Base-by-base conservation (phyloP, 2,113 vertebrate genomes). In the Pyrgilauda ruficollis region DNA sequence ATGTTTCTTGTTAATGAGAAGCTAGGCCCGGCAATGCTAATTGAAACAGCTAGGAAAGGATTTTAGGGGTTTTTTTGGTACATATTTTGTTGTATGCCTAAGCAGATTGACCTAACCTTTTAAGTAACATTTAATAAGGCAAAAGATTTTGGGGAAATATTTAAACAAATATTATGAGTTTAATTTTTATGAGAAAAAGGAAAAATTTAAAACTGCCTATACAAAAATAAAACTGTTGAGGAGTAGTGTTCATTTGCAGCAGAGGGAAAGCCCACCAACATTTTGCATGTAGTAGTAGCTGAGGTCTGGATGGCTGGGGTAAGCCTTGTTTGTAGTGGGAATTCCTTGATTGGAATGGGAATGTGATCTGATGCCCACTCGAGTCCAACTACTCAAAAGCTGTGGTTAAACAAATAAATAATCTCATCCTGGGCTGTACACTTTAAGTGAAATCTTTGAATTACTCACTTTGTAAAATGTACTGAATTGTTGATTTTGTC, bases 1-100 rank as follows among this genome's bases (percentile, higher is more conserved):
- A 76, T 72, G 33, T 93, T 97, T 97, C 74, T 94, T 96, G 77
- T 94, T 85, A 64, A 69, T 64, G 66, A 78, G 73, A 91, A 61
- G 56, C 20, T 49, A 77, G 75, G 69, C 84, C 91, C 27, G 94
- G 35, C 67, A 63, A 49, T 77, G 61, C 89, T 81, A 64, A 26
- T 89, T 59, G 84, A 86, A 93, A 62, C 18, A 77, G 22, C 58
- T 70, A 58, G 82, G 70, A 90, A 90, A 50, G 64, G 26, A 61
- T 66, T 82, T 59, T 53, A 67, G 58, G 39, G 22, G 2, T 0
- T 2, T 58, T 93, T 95, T 87, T 37, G 7, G 39, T 68, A 26
- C 16, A 11, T 85, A 24, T 9, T 94, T 84, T 81, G 22, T 76
- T 86, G 19, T 70, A 44, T 63, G n/a, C 27, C 35, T 90, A 15